A percentile compares a stretch with the other conserved stretches of the same genome.
Conservation (phyloP, 2,797 vertebrate genomes). For the Kryptolebias ocellatus region DNA sequence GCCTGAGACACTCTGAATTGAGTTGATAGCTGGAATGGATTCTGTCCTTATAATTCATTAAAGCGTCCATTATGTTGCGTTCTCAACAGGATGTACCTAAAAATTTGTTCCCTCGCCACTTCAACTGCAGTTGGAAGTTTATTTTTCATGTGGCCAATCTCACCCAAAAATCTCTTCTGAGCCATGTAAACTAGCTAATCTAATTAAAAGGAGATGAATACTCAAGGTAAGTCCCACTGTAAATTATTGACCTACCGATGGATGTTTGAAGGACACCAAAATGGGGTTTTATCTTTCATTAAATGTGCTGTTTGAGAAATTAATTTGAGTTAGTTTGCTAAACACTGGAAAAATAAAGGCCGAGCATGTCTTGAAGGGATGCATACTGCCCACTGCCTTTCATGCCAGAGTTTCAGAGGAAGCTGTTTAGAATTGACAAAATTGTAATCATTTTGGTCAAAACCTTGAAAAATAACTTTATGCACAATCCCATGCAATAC, state of each 20-base stretch:
- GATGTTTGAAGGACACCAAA: conserved; percentile 25
- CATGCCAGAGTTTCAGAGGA: too few species aligned
- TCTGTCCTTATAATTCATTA: conserved; percentile 62
- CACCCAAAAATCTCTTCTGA: conserved; percentile 26
- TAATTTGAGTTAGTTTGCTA: not conserved
- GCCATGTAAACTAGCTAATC: conserved; percentile 36
- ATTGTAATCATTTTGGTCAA: too few species aligned
- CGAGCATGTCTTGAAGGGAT: too few species aligned
- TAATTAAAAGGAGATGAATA: conserved; percentile 22
- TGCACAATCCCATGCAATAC: too few species aligned
- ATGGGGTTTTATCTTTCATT: conserved; percentile 24
- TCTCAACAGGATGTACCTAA: conserved; percentile 59
- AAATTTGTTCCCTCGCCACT: conserved; percentile 42
- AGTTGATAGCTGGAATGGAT: conserved; percentile 60
- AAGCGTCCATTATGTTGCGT: conserved; percentile 60
- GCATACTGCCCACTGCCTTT: too few species aligned
- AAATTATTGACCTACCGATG: conserved; percentile 27
- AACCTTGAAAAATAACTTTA: too few species aligned
- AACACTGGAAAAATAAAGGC: conserved; percentile 1
- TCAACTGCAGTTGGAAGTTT: conserved; percentile 23
- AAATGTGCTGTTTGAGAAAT: not conserved
- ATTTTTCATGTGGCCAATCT: conserved; percentile 45
- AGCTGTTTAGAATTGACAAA: too few species aligned
- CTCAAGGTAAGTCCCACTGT: conserved; percentile 15
- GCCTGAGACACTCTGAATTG: conserved; percentile 56